These are phyloP conservation scores for Nothoprocta pentlandii DNA, from an alignment of 2,113 vertebrate species.

Conservation along the genomic window DNA sequence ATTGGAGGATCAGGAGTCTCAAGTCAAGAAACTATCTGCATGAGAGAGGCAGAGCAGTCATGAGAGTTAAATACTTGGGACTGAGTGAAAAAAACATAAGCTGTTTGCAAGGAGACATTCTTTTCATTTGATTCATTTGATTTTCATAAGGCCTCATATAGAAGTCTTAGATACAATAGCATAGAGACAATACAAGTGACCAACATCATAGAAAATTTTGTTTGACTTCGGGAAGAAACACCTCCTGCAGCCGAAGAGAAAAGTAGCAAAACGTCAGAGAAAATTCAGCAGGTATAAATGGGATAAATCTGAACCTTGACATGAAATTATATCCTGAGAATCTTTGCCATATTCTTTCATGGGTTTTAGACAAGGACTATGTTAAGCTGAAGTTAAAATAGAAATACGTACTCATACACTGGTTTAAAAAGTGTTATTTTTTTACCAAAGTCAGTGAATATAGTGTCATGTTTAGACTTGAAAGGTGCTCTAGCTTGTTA, in stretches of 20 bases:
- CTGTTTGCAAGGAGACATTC: neutral
- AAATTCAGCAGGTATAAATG: slow-evolving; percentile 4
- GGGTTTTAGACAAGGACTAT: neutral
- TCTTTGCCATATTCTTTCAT: neutral
- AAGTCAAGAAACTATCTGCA: neutral
- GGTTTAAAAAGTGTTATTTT: neutral
- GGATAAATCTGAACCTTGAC: neutral
- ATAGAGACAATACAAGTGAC: neutral
- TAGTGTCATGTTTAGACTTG: neutral
- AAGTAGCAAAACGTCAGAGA: neutral
- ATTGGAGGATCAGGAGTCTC: neutral
- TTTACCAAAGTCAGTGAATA: neutral
- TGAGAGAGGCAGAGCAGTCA: neutral
- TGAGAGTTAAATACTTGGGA: neutral
- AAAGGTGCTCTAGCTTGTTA: neutral
- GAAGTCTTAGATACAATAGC: too few species aligned
- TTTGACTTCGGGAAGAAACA: neutral
- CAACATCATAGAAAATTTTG: neutral
- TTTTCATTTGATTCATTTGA: neutral
- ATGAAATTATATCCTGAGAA: neutral
- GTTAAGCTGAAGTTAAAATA: neutral
- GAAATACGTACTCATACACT: neutral
- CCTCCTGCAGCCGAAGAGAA: neutral
- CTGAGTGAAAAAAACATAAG: neutral
- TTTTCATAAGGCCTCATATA: neutral